phyloP scores from a whole-genome alignment of 1,140 invertebrate species.

The Trachymyrmex septentrionalis region DNA sequence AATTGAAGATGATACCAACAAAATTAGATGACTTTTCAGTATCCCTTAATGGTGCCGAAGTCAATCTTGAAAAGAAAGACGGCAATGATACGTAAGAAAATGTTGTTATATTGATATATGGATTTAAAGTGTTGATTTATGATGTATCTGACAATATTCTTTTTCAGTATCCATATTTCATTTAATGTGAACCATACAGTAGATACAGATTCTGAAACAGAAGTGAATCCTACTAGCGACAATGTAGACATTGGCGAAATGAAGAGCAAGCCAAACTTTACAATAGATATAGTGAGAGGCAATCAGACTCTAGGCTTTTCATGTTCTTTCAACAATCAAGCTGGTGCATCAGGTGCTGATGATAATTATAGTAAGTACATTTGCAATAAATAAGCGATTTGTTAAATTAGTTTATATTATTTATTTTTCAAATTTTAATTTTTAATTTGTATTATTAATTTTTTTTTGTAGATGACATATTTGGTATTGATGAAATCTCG shows the following conservation, averaged over 20 bases:
- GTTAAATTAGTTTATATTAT: not conserved
- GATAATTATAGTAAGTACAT: constrained; percentile 90
- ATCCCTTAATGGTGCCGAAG: constrained; percentile 91
- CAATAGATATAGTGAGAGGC: constrained; percentile 92
- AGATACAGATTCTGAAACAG: constrained; percentile 91
- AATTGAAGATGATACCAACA: constrained; percentile 91
- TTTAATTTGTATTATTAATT: not conserved
- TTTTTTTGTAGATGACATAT: constrained; percentile 90
- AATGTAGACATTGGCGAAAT: constrained; percentile 93
- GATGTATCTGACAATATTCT: not conserved
- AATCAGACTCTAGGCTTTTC: constrained; percentile 92
- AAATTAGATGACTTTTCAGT: constrained; percentile 93
- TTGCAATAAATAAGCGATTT: not conserved
- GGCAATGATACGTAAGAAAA: constrained; percentile 90
- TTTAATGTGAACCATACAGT: constrained; percentile 97
- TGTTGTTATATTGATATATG: not conserved
- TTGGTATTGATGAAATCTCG: constrained; percentile 95
- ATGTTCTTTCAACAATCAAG: constrained; percentile 92
- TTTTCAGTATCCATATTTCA: constrained; percentile 90
- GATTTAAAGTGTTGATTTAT: not conserved
- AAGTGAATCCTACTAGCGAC: constrained; percentile 88
- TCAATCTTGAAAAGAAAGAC: constrained; percentile 91
- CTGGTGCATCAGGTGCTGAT: constrained; percentile 88
- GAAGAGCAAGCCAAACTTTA: constrained; percentile 95
- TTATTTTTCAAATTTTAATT: constrained; percentile 32